A percentile compares a stretch with the other conserved stretches of the same genome.
Conservation (phyloP, 2,113 vertebrate genomes). For the Catharus bicknelli region DNA sequence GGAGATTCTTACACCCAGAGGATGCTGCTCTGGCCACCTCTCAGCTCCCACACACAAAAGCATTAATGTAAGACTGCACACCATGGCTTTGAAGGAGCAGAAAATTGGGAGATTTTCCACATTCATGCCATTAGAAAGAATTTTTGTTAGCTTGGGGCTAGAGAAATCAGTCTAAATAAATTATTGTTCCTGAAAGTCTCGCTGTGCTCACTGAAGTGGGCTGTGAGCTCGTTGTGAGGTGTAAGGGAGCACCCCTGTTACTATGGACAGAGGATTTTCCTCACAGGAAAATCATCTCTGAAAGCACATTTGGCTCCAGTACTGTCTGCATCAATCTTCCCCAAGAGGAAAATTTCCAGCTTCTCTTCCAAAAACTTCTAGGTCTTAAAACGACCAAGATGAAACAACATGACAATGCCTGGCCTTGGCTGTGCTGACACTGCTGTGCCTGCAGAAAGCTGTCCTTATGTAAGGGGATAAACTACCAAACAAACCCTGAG, state of each 20-base stretch:
- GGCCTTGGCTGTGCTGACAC: neutral
- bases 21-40: neutral
- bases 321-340: neutral
- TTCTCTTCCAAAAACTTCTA: neutral
- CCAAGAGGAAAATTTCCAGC: neutral
- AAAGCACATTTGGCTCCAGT: neutral
- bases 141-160: neutral
- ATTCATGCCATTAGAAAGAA: neutral
- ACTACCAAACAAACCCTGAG: neutral
- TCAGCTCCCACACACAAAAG: neutral
- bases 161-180: neutral
- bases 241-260: neutral
- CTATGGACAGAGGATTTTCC: neutral
- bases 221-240: neutral
- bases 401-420: neutral
- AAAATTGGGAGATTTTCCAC: neutral
- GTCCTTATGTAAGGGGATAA: neutral
- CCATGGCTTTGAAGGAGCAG: neutral
- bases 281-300: neutral
- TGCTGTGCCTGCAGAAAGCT: neutral
- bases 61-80: neutral
- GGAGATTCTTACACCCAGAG: neutral
- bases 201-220: neutral
- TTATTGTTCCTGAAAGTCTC: neutral
- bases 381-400: neutral